Percentiles rank a stretch among this genome's conserved stretches.
Evolutionary conservation across 2,113 vertebrate genomes (phyloP).

Genomic region (Condylura cristata): DNA sequence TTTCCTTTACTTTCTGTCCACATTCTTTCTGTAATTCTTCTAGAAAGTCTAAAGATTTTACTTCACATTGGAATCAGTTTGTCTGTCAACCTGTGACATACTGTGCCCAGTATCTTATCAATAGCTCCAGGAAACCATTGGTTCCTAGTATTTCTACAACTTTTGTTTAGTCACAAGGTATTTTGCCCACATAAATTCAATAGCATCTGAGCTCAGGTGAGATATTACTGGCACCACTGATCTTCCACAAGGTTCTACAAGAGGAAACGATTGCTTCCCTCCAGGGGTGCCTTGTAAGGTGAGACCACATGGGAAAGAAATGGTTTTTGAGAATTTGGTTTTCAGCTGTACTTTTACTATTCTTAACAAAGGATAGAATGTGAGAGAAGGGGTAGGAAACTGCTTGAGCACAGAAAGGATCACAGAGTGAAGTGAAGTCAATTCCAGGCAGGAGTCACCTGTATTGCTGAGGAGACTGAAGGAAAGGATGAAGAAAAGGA

Average conservation of each 20-base stretch:
- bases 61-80: slow-evolving; percentile 5
- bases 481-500: neutral
- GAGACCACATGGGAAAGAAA: slow-evolving; percentile 10
- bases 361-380: neutral
- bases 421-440: neutral
- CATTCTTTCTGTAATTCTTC: neutral
- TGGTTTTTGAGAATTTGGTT: neutral
- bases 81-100: slow-evolving; percentile 14
- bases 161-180: neutral
- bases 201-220: neutral
- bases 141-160: neutral
- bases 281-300: slow-evolving; percentile 26
- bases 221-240: neutral
- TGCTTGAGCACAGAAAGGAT: neutral
- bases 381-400: neutral
- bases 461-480: neutral
- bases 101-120: neutral
- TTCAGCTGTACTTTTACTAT: slow-evolving; percentile 17
- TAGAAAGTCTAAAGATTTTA: slow-evolving; percentile 20
- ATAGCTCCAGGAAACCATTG: neutral
- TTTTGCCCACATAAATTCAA: neutral
- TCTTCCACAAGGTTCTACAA: slow-evolving; percentile 41
- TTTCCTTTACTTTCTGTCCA: neutral
- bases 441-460: neutral
- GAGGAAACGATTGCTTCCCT: slow-evolving; percentile 57